phyloP scores from a whole-genome alignment of 2,113 vertebrate species.

The Montifringilla adamsi region DNA sequence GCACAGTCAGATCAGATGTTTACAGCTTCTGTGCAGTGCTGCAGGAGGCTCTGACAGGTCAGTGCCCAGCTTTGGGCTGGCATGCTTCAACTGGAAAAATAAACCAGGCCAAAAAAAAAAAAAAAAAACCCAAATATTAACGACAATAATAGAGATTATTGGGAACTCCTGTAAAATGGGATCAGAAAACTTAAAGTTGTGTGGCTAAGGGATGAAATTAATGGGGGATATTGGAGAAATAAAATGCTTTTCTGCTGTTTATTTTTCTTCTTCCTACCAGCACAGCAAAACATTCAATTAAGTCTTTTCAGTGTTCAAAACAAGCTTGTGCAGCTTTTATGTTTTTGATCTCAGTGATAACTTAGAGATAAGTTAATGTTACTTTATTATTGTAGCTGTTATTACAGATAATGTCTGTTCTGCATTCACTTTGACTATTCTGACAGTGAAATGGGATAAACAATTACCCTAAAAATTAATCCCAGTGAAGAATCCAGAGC shows the following conservation, averaged over 20 bases:
- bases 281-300: background rate
- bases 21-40: constrained; percentile 77
- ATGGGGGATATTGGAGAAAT: background rate
- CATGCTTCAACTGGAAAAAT: background rate
- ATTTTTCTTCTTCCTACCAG: background rate
- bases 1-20: constrained; percentile 66
- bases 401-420: background rate
- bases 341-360: background rate
- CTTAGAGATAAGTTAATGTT: background rate
- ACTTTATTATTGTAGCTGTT: background rate
- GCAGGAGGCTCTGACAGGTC: constrained; percentile 80
- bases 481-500: background rate
- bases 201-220: background rate
- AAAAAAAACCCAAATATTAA: background rate
- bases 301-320: background rate
- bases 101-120: background rate
- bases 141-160: background rate
- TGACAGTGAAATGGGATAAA: background rate
- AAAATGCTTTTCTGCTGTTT: background rate
- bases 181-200: background rate
- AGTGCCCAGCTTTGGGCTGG: background rate
- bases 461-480: background rate
- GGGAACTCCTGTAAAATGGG: background rate
- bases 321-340: background rate
- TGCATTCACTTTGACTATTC: background rate